Base-by-base conservation (phyloP, 2,113 vertebrate genomes). In the Hemiprocne comata region DNA sequence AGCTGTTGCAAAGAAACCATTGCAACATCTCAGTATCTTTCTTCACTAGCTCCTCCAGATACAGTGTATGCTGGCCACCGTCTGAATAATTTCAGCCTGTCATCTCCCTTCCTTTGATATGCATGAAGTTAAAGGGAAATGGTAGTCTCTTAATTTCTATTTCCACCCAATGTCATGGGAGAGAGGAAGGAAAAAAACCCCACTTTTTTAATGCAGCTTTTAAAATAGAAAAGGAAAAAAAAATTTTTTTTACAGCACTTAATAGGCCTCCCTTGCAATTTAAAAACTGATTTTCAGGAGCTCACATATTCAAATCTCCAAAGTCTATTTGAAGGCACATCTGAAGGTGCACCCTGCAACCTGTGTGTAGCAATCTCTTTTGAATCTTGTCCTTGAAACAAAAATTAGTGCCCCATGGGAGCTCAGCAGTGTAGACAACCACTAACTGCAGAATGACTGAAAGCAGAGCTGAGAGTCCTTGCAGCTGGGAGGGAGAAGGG, bases 331-430 rank as follows among this genome's bases (percentile, higher is more conserved):
- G 98, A 98, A 98, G 98, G 90, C 94, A 97, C 97, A 97, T 98
- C 98, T 98, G 96, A 98, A 97, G 96, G 95, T 94, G 97, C 96
- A 97, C 98, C 97, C 96, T 98, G 97, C 97, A 98, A 98, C 98
- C 98, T 97, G 95, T 97, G 94, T 98, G 93, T 96, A 96, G 98
- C 97, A 97, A 97, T 96, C 94, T 96, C 97, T 98, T 98, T 98
- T 98, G 97, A 98, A 97, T 98, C 97, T 96, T 98, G 97, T 98
- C 98, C 98, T 98, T 98, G 98, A 98, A 98, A 98, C 97, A 98
- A 98, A 98, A 97, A 87, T 95, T 93, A 94, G 94, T 93, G 94
- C 87, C 98, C 96, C 98, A 87, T 97, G 98, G 98, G 98, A 98
- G 90, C 75, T 93, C 90, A 79, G 93, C 96, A 97, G 97, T 96